Conservation (phyloP, 2,113 vertebrate species). For the Hemichromis elongatus region DNA sequence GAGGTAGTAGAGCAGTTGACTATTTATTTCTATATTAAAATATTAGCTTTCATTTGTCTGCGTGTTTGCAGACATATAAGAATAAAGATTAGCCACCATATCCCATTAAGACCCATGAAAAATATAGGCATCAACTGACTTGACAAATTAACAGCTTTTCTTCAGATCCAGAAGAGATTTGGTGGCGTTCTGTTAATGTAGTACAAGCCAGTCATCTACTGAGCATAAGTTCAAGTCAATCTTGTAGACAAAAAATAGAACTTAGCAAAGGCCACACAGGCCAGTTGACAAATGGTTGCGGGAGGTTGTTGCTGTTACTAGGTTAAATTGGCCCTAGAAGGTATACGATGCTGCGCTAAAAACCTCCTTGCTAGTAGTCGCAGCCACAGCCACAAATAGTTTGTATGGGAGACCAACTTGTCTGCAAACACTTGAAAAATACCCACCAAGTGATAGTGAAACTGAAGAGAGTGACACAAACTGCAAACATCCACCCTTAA, state of each 20-base stretch:
- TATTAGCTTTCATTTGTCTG: neutral
- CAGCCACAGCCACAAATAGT: rapidly evolving
- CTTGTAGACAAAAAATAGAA: neutral
- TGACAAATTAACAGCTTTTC: neutral
- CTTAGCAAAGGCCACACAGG: rapidly evolving
- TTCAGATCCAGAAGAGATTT: neutral
- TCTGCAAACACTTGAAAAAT: neutral
- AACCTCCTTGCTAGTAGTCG: neutral
- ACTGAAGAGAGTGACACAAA: neutral
- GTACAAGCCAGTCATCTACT: neutral
- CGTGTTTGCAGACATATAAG: neutral
- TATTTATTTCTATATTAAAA: neutral
- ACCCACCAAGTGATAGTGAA: neutral
- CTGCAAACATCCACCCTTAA: neutral
- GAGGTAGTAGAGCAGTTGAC: neutral
- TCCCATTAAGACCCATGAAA: neutral
- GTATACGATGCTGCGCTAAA: neutral
- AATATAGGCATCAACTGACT: neutral
- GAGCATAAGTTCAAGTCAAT: rapidly evolving
- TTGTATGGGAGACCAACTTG: neutral
- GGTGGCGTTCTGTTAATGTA: rapidly evolving
- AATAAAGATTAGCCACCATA: neutral
- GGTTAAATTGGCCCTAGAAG: neutral
- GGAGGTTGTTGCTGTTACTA: neutral
- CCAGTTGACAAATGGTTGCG: neutral